Base-by-base conservation (phyloP, 2,888 invertebrate species). In the Tenthredo notha region DNA sequence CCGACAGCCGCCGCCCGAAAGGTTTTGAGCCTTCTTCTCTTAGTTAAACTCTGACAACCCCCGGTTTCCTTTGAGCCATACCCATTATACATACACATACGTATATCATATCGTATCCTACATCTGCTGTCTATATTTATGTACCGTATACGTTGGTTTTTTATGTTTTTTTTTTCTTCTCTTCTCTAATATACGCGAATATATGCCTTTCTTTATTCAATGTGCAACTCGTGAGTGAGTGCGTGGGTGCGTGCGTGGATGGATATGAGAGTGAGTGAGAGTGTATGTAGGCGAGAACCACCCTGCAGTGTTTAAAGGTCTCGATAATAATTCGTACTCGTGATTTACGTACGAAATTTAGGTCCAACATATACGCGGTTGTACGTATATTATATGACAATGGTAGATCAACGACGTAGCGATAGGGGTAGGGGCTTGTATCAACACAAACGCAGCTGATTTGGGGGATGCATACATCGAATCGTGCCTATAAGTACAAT, bases 1-100 rank as follows among this genome's bases (percentile, higher is more conserved):
- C 90, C 87, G 54, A 54, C 54, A 88, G 91, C 92, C 91, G 91
- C 91, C 92, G 92, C 92, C 92, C 92, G 90, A 91, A 92, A 90
- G 89, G 86, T 82, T 85, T 86, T 74, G n/a, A 25, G 18, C 84
- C 70, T 65, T 67, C 65, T 75, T 58, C 75, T 50, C 77, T 54
- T 37, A 77, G 37, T 85, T 70, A 65, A 84, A 70, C 85, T 70
- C 80, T 40, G 58, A 37, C 50, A 77, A 25, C n/a, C 43, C 77
- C 33, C 75, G 15, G 29, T 54, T 80, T 5, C 29, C 40, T 74
- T 40, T 43, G 70, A 37, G 3, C 70, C 54, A 54, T 54, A 54
- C 54, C n/a, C 6, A 54, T 54, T 54, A 54, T 54, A 54, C 54
- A 54, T 54, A 54, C n/a, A n/a, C 18, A 54, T n/a, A 54, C 54